Base-by-base conservation (phyloP, 2,113 vertebrate genomes). In the Callopanchax toddi region DNA sequence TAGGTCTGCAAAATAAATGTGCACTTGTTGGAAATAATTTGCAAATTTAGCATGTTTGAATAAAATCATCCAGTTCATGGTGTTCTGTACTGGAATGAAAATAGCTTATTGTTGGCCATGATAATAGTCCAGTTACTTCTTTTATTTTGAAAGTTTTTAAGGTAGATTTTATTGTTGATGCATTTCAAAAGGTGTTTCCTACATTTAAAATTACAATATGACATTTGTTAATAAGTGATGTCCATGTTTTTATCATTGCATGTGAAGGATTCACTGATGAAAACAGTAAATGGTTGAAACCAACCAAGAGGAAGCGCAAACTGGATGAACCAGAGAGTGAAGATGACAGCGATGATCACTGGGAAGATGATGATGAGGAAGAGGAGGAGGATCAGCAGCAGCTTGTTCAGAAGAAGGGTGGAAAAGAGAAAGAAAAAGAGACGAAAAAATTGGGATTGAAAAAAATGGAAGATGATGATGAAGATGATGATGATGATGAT, bases 271-370 rank as follows among this genome's bases (percentile, higher is more conserved):
- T 94, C 81, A 93, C 89, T 0, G 94, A 96, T 74, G 81, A 85
- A 22, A 95, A 95, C 61, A 91, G 91, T 17, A 79, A 90, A 52
- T 94, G 93, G 91, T 71, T 94, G 76, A 90, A 84, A 87, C 93
- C 91, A 15, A 86, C 83, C 13, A 93, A 88, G 62, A 88, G 89
- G 52, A 95, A 94, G 71, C 90, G 88, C 34, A 78, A 78, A 74
- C 69, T 89, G 25, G 86, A 78, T 49, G 84, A 85, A 6, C 60
- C 78, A 5, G 90, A 85, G 52, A 78, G 68, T 23, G 92, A 87
- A 8, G 89, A 80, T 2, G 91, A 91, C 60, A 92, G 88, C 39
- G 91, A 93, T 36, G 93, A 89, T 1, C 84, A 89, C 0, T 76
- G 92, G 82, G 93, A 94, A 45, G 76, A 90, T 0, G 88, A 91